phyloP scores from a whole-genome alignment of 1,140 invertebrate species.

The Mactra quadrangularis region DNA sequence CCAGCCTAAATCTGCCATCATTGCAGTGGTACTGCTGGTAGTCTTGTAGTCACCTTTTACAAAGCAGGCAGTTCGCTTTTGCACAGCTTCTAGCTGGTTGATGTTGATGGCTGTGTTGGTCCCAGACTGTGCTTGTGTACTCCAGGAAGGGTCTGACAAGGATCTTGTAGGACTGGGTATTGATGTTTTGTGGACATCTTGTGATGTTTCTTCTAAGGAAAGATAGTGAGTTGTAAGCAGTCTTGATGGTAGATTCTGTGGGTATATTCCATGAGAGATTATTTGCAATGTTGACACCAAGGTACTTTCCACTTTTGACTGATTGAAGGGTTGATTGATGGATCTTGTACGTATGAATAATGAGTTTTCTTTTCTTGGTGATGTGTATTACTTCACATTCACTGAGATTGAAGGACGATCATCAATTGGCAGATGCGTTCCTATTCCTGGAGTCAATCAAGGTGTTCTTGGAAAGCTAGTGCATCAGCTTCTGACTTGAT shows the following conservation, averaged over 20 bases:
- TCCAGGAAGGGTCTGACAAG: neutral
- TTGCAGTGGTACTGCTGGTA: slow-evolving; percentile 24
- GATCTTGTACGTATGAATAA: slow-evolving; percentile 6
- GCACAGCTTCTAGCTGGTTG: slow-evolving; percentile 56
- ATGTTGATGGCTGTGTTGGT: slow-evolving; percentile 50
- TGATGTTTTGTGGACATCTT: slow-evolving; percentile 23
- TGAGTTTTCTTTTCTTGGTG: slow-evolving; percentile 48
- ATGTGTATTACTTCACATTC: slow-evolving; percentile 44
- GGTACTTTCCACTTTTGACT: slow-evolving; percentile 37
- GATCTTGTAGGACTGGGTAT: neutral
- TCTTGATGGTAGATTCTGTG: slow-evolving; percentile 3
- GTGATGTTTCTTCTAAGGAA: slow-evolving; percentile 14
- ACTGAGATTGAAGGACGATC: slow-evolving; percentile 54
- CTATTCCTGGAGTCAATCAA: slow-evolving; percentile 53
- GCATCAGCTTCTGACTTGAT: neutral
- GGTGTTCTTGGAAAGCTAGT: slow-evolving; percentile 20
- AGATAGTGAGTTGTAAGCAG: neutral
- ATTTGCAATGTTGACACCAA: slow-evolving; percentile 16
- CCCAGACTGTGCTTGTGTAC: slow-evolving; percentile 36
- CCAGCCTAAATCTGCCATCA: slow-evolving; percentile 29
- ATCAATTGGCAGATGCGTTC: slow-evolving; percentile 44
- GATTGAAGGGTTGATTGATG: neutral
- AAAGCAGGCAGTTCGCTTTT: slow-evolving; percentile 55
- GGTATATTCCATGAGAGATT: slow-evolving; percentile 12
- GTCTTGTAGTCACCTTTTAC: slow-evolving; percentile 11